These are phyloP conservation scores for Macrobrachium nipponense DNA, from an alignment of 1,140 invertebrate genomes.

Conservation along the genomic window DNA sequence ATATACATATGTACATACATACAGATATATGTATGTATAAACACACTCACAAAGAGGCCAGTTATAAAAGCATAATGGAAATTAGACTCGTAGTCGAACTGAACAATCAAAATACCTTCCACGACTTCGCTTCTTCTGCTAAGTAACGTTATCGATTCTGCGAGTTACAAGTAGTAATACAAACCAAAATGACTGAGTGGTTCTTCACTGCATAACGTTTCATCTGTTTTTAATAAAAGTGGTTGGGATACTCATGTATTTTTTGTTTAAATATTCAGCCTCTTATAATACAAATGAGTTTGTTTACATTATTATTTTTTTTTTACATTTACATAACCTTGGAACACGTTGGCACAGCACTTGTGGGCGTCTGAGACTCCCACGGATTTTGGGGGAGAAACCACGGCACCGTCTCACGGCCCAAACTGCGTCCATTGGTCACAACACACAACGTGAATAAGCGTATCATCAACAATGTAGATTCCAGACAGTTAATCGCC, in stretches of 20 bases:
- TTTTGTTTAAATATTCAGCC: slow-evolving; percentile 10
- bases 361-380: slow-evolving; percentile 12
- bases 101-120: too few species aligned
- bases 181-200: background rate
- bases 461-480: slow-evolving; percentile 62
- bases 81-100: too few species aligned
- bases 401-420: slow-evolving; percentile 31
- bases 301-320: slow-evolving; percentile 1
- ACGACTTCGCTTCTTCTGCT: too few species aligned
- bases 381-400: background rate
- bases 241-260: slow-evolving; percentile 15
- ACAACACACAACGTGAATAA: slow-evolving; percentile 61
- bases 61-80: background rate
- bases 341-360: slow-evolving; percentile 12
- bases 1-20: too few species aligned
- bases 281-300: slow-evolving; percentile 11
- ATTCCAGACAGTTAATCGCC: slow-evolving; percentile 56
- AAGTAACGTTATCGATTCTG: too few species aligned
- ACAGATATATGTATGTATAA: too few species aligned
- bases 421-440: slow-evolving; percentile 33
- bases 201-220: background rate
- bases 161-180: too few species aligned
- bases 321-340: background rate
- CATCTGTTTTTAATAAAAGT: background rate
- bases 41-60: background rate